A percentile compares a stretch with the other conserved stretches of the same genome.
Evolutionary conservation across 2,113 vertebrate species (phyloP).

Genomic region (Cyprinus carpio): DNA sequence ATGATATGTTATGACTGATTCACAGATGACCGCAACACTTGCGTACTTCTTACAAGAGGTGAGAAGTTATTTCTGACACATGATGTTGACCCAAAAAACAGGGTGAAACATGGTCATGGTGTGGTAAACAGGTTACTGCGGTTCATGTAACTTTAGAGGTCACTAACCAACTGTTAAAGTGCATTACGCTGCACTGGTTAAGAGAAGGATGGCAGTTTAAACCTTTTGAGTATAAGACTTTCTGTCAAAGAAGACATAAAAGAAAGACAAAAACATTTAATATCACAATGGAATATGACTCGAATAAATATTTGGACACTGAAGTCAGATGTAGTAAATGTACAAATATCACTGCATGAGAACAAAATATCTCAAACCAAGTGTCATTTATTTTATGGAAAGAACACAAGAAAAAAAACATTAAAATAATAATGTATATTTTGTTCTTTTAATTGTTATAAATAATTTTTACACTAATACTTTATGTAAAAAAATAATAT

Average conservation of each 20-base stretch:
- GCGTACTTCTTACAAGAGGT: constrained; percentile 15
- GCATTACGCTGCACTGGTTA: neutral
- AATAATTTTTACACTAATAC: too few relatives aligned
- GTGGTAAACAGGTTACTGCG: neutral
- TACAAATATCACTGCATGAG: neutral
- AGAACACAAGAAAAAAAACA: neutral
- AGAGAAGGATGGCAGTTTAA: neutral
- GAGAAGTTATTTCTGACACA: constrained; percentile 17
- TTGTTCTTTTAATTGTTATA: too few relatives aligned
- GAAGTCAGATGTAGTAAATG: neutral
- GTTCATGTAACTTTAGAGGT: constrained; percentile 6
- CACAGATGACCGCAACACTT: constrained; percentile 30
- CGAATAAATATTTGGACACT: neutral
- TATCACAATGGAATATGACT: neutral
- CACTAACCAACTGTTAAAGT: neutral
- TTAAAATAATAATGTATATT: too few relatives aligned
- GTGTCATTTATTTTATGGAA: neutral
- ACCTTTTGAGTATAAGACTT: neutral
- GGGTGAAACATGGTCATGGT: neutral
- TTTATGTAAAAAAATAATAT: too few relatives aligned
- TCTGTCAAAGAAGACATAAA: neutral
- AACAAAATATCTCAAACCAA: neutral
- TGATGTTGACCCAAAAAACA: neutral
- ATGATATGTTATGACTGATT: constrained; percentile 7
- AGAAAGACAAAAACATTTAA: neutral